Conservation (phyloP, 2,888 invertebrate genomes). For the Gnatocerus cornutus region DNA sequence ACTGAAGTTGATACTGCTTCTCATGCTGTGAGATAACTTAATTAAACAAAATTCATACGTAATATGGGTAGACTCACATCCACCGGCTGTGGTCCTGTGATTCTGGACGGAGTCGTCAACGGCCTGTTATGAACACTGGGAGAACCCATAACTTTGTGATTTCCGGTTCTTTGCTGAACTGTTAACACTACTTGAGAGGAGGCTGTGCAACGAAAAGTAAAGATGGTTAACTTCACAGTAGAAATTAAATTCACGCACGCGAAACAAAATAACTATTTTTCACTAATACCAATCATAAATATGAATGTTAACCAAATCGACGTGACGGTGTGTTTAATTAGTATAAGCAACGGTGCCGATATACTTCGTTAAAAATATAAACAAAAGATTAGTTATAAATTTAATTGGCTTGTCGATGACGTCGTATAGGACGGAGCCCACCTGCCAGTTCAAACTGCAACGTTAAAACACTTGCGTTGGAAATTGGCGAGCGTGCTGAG, state of each 20-base stretch:
- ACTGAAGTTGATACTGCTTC: slow-evolving; percentile 88
- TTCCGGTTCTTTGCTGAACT: slow-evolving; percentile 75
- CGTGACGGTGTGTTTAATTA: background rate
- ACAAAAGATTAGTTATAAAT: slow-evolving; percentile 30
- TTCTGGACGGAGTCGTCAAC: slow-evolving; percentile 73
- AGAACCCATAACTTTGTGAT: slow-evolving; percentile 69
- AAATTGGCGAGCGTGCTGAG: no score
- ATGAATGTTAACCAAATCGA: no score
- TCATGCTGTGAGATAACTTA: slow-evolving; percentile 76
- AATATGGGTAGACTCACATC: slow-evolving; percentile 80
- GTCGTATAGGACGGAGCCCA: slow-evolving; percentile 30
- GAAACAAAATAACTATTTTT: background rate
- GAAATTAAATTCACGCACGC: slow-evolving; percentile 3
- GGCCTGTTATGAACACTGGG: slow-evolving; percentile 72
- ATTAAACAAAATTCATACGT: background rate
- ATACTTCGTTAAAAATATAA: slow-evolving; percentile 19
- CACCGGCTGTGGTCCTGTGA: slow-evolving; percentile 90
- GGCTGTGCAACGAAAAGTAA: slow-evolving; percentile 70
- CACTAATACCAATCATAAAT: no score
- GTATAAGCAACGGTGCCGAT: background rate
- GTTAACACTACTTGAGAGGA: slow-evolving; percentile 81
- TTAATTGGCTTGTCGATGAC: slow-evolving; percentile 26
- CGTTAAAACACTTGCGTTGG: no score
- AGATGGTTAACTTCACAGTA: background rate
- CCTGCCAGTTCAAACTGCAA: slow-evolving; percentile 33